Percentiles rank a stretch among this genome's conserved stretches.
Conservation (phyloP, 2,888 invertebrate genomes). For the Notodonta dromedarius region DNA sequence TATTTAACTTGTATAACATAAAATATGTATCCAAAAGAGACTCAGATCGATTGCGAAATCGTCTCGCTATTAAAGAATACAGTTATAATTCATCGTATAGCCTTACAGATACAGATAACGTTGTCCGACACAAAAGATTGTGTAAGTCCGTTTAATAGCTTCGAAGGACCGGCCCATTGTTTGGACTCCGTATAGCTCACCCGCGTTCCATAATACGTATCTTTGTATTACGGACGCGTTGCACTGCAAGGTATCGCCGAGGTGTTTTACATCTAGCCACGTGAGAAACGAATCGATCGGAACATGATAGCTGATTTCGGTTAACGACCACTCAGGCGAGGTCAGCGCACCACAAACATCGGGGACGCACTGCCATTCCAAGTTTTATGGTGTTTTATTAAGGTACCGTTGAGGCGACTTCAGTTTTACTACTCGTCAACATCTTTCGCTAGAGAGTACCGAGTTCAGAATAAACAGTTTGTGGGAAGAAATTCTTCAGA, state of each 20-base stretch:
- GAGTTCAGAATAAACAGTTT: slow-evolving; percentile 23
- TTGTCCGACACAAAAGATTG: slow-evolving; percentile 50
- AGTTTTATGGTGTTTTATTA: slow-evolving; percentile 72
- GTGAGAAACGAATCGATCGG: slow-evolving; percentile 47
- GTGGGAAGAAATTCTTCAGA: slow-evolving; percentile 10
- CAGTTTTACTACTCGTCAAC: slow-evolving; percentile 55
- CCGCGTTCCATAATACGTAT: slow-evolving; percentile 42
- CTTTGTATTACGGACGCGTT: slow-evolving; percentile 28
- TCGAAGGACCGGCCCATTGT: slow-evolving; percentile 50
- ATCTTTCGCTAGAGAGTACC: slow-evolving; percentile 27
- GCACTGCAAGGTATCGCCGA: slow-evolving; percentile 16
- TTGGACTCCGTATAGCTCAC: slow-evolving; percentile 33
- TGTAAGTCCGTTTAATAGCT: slow-evolving; percentile 50
- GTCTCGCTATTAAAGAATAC: slow-evolving; percentile 39
- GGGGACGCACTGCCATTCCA: slow-evolving; percentile 52
- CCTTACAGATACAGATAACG: slow-evolving; percentile 32
- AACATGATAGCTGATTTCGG: slow-evolving; percentile 55
- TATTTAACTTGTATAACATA: too few species aligned
- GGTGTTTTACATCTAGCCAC: slow-evolving; percentile 36
- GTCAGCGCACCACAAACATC: slow-evolving; percentile 67
- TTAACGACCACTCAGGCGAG: slow-evolving; percentile 61
- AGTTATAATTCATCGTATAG: slow-evolving; percentile 45
- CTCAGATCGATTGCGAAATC: slow-evolving; percentile 30
- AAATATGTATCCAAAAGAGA: slow-evolving; percentile 5
- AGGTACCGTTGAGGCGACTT: slow-evolving; percentile 63